Conservation (phyloP, 1,140 invertebrate species). For the Aporrectodea caliginosa region DNA sequence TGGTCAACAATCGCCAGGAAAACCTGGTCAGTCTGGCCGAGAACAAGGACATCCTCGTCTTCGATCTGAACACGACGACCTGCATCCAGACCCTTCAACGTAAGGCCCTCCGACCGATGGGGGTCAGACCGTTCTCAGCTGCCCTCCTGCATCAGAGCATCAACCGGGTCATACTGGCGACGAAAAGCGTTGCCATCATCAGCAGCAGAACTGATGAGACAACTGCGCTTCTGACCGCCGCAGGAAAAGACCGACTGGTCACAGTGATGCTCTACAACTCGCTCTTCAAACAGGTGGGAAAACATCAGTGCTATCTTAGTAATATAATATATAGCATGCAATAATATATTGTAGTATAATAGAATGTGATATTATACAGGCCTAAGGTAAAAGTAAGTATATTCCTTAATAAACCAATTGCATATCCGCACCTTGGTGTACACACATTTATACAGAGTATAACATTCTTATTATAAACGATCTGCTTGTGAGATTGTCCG, state of each 20-base stretch:
- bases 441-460: no score
- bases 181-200: background rate
- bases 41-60: constrained; percentile 21
- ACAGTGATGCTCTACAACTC: constrained; percentile 25
- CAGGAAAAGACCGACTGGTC: constrained; percentile 5
- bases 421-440: no score
- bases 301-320: background rate
- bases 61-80: constrained; percentile 23
- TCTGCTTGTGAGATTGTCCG: background rate
- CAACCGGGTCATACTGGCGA: constrained; percentile 5
- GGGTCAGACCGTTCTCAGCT: constrained; percentile 13
- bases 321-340: background rate
- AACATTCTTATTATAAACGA: no score
- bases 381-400: no score
- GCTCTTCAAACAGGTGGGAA: constrained; percentile 29
- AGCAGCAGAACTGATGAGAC: background rate
- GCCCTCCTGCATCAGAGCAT: constrained; percentile 14
- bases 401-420: no score
- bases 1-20: background rate
- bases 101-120: background rate
- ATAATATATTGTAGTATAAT: no score
- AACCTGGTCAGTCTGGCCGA: constrained; percentile 17
- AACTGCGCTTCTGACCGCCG: background rate
- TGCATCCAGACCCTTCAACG: constrained; percentile 15
- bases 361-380: no score